Evolutionary conservation across 1,140 invertebrate genomes (phyloP), one percentile per base, ranked within the genome.

Genomic region (Rhynchophorus ferrugineus): DNA sequence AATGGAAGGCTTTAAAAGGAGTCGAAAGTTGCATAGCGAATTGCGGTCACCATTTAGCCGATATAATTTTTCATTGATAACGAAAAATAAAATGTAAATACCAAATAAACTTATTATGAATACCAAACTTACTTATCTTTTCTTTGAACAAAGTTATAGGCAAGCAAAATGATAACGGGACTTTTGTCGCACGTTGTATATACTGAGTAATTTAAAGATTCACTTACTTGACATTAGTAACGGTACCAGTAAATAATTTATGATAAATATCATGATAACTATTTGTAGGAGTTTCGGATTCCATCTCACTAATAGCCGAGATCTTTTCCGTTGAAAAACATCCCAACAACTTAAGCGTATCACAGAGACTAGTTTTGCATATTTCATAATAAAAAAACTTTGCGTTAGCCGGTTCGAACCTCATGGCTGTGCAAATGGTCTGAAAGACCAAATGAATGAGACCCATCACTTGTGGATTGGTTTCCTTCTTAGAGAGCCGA

Each of bases 371-470:
- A 44, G 89, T 89, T 70, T 87, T 86, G 66, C 93, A 93, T 47
- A 95, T 89, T 79, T 98, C 95, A 49, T 91, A 85, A 64, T 95
- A 84, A 78, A 99, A 98, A 74, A 95, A 95, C 69, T 96, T 96
- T 0, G 95, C 95, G 75, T 99, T 99, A 2, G 94, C 94, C 1
- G 96, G 96, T 73, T 99, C 96, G 71, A 95, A 98, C 62, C 96
- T 77, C 95, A 99, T 98, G 2, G 95, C 94, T 2, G 95, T 91
- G 53, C 91, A 91, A 38, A 98, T 81, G 0, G 93, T 96, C 67
- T 93, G 91, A 71, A 98, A 97, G 14, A 98, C 91, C 19, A 91
- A 83, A 57, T 90, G 84, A 47, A 98, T 72, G 24, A 94, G 66
- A 24, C 80, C 77, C 33, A 91, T 68, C 37, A 74, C 68, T 51